phyloP scores from a whole-genome alignment of 2,113 vertebrate genomes.

The Trogon melanurus region DNA sequence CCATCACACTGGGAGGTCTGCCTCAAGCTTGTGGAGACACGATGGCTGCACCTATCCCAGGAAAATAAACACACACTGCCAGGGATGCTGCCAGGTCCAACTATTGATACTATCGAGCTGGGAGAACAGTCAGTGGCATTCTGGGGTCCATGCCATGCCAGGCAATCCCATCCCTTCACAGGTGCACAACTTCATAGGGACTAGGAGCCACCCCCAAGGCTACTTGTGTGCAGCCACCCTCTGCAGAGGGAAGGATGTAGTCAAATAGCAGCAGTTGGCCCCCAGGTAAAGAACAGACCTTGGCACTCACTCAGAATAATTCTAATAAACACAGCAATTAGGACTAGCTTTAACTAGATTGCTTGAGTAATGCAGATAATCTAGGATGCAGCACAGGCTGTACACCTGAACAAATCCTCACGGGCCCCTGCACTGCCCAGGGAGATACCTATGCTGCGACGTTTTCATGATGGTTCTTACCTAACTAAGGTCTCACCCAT shows the following conservation, averaged over 20 bases:
- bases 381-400: background rate
- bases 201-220: background rate
- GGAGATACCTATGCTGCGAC: background rate
- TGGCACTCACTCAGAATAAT: background rate
- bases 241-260: background rate
- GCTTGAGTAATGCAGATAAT: background rate
- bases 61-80: constrained; percentile 3
- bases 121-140: background rate
- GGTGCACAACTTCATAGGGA: background rate
- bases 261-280: background rate
- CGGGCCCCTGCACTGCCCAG: background rate
- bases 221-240: accelerated
- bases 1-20: background rate
- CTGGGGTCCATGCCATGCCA: background rate
- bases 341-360: background rate
- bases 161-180: background rate
- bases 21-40: background rate
- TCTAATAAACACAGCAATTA: background rate
- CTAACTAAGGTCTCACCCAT: background rate
- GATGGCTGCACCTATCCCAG: background rate
- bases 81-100: background rate
- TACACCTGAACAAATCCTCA: background rate
- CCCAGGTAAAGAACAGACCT: background rate
- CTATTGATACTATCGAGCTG: background rate
- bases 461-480: background rate